Evolutionary conservation across 64 coral and sea anemone genomes (phyloP).

Genomic region (Anthopleura sola): DNA sequence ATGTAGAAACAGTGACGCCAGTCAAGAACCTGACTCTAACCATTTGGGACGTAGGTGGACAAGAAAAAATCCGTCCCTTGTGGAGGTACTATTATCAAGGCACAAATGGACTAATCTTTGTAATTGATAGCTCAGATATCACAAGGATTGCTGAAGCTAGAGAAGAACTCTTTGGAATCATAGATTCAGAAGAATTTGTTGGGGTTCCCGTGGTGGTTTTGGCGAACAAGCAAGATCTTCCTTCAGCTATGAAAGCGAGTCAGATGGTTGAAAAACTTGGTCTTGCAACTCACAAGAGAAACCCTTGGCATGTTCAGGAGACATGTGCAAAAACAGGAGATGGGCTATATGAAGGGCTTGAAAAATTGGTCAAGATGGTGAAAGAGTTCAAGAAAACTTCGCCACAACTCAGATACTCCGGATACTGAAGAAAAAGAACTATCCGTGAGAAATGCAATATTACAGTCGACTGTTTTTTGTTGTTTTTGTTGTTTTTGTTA

Average conservation of each 20-base stretch:
- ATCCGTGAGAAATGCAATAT: too few relatives aligned
- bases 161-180: slow-evolving; percentile 56
- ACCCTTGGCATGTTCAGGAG: slow-evolving; percentile 81
- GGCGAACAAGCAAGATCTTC: slow-evolving; percentile 94
- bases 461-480: too few relatives aligned
- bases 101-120: slow-evolving; percentile 74
- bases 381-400: slow-evolving; percentile 50
- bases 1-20: slow-evolving; percentile 81
- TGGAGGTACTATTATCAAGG: slow-evolving; percentile 91
- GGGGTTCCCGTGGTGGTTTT: slow-evolving; percentile 73
- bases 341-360: slow-evolving; percentile 73
- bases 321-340: slow-evolving; percentile 72
- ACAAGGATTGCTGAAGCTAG: slow-evolving; percentile 63
- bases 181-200: slow-evolving; percentile 62
- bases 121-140: slow-evolving; percentile 77
- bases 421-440: background rate
- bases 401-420: background rate
- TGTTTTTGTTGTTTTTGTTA: too few relatives aligned
- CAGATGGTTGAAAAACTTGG: slow-evolving; percentile 56
- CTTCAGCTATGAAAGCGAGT: slow-evolving; percentile 49
- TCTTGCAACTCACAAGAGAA: slow-evolving; percentile 42
- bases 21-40: slow-evolving; percentile 74
- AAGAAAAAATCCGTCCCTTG: slow-evolving; percentile 77
- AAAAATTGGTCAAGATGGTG: slow-evolving; percentile 74
- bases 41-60: slow-evolving; percentile 91